Evolutionary conservation across 2,888 invertebrate species (phyloP).

Genomic region (Omphaloscelis lunosa): DNA sequence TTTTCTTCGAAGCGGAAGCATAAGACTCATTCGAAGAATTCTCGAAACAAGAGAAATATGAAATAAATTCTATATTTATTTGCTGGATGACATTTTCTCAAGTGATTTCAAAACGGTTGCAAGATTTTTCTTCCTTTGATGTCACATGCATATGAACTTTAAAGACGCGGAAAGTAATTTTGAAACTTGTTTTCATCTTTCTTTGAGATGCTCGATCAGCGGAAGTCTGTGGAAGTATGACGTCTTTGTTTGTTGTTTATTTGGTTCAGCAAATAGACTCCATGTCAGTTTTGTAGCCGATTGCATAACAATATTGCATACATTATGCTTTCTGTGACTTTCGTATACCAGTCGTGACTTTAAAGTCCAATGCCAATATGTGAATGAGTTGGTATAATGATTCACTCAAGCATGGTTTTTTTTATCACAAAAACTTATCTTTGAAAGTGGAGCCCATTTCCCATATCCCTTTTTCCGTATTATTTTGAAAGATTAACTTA

Average conservation of each 20-base stretch:
- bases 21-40: slow-evolving; percentile 58
- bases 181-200: slow-evolving; percentile 16
- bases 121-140: slow-evolving; percentile 48
- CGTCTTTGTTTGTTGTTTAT: slow-evolving; percentile 20
- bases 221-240: neutral
- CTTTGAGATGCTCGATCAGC: slow-evolving; percentile 33
- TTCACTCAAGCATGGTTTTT: neutral
- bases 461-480: neutral
- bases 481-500: slow-evolving; percentile 7
- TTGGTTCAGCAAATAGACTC: slow-evolving; percentile 5
- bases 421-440: neutral
- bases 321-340: neutral
- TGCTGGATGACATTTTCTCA: slow-evolving; percentile 38
- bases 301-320: neutral
- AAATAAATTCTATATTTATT: slow-evolving; percentile 52
- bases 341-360: neutral
- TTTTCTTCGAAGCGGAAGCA: slow-evolving; percentile 62
- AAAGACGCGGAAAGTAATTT: slow-evolving; percentile 35
- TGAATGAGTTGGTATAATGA: neutral
- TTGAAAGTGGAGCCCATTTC: neutral
- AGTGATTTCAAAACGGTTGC: slow-evolving; percentile 39
- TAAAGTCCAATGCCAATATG: neutral
- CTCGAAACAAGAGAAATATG: slow-evolving; percentile 45
- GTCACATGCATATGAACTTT: slow-evolving; percentile 30
- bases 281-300: neutral